phyloP scores from a whole-genome alignment of 2,113 vertebrate genomes.

The Eleginops maclovinus region DNA sequence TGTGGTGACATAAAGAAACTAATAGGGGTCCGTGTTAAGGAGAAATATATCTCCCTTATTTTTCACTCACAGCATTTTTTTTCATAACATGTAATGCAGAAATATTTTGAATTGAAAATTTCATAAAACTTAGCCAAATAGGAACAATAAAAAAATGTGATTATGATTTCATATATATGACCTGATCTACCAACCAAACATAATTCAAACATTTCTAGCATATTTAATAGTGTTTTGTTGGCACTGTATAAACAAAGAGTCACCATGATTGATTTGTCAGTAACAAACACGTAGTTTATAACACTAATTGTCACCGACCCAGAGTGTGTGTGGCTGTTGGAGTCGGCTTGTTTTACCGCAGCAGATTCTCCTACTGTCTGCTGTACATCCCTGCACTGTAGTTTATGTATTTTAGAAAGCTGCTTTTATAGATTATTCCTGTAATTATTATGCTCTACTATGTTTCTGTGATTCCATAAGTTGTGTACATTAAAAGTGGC shows the following conservation, averaged over 20 bases:
- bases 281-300: slow-evolving; percentile 3
- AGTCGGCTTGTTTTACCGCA: slow-evolving; percentile 1
- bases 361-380: slow-evolving; percentile 19
- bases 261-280: slow-evolving; percentile 1
- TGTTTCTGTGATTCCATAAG: slow-evolving; percentile 46
- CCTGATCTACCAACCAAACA: not conserved
- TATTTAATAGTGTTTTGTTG: slow-evolving; percentile 19
- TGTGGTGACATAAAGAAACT: slow-evolving; percentile 48
- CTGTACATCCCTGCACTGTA: not conserved
- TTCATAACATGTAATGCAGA: slow-evolving; percentile 2
- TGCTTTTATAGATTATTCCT: slow-evolving; percentile 29
- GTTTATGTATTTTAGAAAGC: slow-evolving; percentile 20
- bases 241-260: not conserved
- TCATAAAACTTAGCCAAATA: not conserved
- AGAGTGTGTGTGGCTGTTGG: not conserved
- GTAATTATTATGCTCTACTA: slow-evolving; percentile 26
- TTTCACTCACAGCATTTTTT: slow-evolving; percentile 26
- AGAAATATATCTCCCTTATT: slow-evolving; percentile 7
- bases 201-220: not conserved
- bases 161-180: slow-evolving; percentile 1
- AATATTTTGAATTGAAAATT: not conserved
- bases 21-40: slow-evolving; percentile 24
- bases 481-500: slow-evolving; percentile 30
- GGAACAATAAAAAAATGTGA: not conserved
- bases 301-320: slow-evolving; percentile 24